A percentile compares a stretch with the other conserved stretches of the same genome.
These are phyloP conservation scores for Meriones psammophilus DNA, from an alignment of 2,797 vertebrate species.

Conservation along the genomic window DNA sequence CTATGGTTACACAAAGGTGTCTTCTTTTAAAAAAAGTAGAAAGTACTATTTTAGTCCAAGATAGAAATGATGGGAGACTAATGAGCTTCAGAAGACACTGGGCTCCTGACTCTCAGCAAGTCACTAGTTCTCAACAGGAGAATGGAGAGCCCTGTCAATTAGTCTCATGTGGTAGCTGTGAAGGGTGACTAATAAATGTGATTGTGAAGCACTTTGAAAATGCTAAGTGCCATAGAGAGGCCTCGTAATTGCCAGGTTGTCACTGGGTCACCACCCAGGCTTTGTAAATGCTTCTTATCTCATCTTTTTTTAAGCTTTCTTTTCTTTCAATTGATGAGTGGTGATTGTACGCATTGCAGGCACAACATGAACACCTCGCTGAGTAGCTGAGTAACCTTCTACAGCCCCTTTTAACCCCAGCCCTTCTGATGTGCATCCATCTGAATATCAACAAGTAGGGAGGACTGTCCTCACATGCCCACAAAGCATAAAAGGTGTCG, in stretches of 20 bases:
- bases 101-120: conserved; percentile 36
- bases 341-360: neutral
- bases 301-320: neutral
- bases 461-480: neutral
- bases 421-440: neutral
- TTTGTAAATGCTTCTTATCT: neutral
- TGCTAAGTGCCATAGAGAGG: neutral
- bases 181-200: conserved; percentile 43
- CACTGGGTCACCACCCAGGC: conserved; percentile 19
- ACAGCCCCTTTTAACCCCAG: neutral
- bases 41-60: neutral
- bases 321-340: neutral
- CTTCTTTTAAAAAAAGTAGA: neutral
- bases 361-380: neutral
- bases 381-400: neutral
- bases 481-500: neutral
- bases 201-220: conserved; percentile 59
- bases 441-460: neutral
- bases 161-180: conserved; percentile 11
- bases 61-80: conserved; percentile 53
- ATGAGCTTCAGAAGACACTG: conserved; percentile 31
- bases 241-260: conserved; percentile 18
- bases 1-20: neutral
- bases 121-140: neutral
- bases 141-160: conserved; percentile 57